Evolutionary conservation across 2,888 invertebrate genomes (phyloP), one percentile per base, ranked within the genome.

Genomic region (Neria commutata): DNA sequence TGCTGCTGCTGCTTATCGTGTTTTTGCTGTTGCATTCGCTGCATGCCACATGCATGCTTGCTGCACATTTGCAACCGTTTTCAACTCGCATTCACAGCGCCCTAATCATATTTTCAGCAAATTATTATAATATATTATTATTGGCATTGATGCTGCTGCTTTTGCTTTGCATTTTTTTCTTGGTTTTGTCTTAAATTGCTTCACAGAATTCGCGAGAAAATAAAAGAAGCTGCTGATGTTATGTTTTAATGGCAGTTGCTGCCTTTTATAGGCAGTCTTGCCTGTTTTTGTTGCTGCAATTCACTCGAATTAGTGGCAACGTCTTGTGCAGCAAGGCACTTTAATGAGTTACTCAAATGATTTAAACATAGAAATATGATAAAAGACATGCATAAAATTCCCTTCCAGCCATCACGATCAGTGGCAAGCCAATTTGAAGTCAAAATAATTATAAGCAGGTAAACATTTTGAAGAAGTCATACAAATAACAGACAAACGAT

Each of bases 111-210:
- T 75, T 78, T 76, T 76, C 72, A 76, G 72, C 73, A 78, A 78
- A 77, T 76, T 77, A 76, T 77, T 78, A 77, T 76, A 78, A 77
- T 77, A 75, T 76, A 76, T 75, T 78, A 77, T 78, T 78, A 77
- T 74, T 77, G 68, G 17, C 40, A 40, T 54, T 48, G 25, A 54
- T 49, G 29, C 19, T 62, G 55, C 45, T 26, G 29, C 40, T 50
- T 58, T 56, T 48, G 23, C 61, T 56, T 60, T 60, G n/a, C 25
- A 21, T 40, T 37, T 62, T 62, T 62, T 60, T 56, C 55, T 54
- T 49, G 50, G 25, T 54, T 50, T 40, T 8, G 5, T 17, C 25
- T 1, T 25, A 37, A 49, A 11, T 49, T 25, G 29, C 10, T 24
- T 24, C 42, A 45, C 26, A 29, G 25, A 54, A 42, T 54, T 54